Evolutionary conservation across 2,888 invertebrate species (phyloP).

Genomic region (Zaprionus obscuricornis): DNA sequence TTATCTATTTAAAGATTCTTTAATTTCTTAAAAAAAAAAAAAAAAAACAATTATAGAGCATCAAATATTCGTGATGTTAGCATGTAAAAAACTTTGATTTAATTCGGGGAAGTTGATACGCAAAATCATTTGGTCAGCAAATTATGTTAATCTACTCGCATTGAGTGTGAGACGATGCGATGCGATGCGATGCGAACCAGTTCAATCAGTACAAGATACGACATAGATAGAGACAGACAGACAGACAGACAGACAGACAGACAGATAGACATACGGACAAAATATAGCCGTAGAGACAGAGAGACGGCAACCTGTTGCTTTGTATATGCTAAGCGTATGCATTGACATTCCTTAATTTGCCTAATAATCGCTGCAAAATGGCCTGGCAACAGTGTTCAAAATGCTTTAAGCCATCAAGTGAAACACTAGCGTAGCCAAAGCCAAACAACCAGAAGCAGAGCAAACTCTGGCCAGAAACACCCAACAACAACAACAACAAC

Average conservation of each 20-base stretch:
- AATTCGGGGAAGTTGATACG: slow-evolving; percentile 46
- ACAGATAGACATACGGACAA: not conserved
- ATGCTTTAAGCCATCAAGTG: too few species aligned
- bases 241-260: slow-evolving; percentile 36
- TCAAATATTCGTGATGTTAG: too few species aligned
- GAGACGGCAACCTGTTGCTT: slow-evolving; percentile 64
- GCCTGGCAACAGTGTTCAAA: slow-evolving; percentile 72
- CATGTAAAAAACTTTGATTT: too few species aligned
- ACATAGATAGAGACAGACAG: too few species aligned
- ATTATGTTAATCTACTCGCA: slow-evolving; percentile 56
- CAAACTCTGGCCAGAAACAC: not conserved
- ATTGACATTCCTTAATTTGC: slow-evolving; percentile 74
- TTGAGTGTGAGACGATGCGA: slow-evolving; percentile 36
- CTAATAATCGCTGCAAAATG: slow-evolving; percentile 66
- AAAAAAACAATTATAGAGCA: too few species aligned
- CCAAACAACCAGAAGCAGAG: not conserved
- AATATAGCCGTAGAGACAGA: too few species aligned
- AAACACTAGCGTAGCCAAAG: too few species aligned
- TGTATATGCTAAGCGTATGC: slow-evolving; percentile 72
- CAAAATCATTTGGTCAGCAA: slow-evolving; percentile 48
- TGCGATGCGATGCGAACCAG: slow-evolving; percentile 56
- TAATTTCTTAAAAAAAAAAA: too few species aligned
- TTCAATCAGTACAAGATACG: too few species aligned
- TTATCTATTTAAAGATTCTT: too few species aligned
- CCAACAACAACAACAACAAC: not conserved